Percentiles rank a stretch among this genome's conserved stretches.
phyloP scores from a whole-genome alignment of 2,113 vertebrate species.

The Brachyhypopomus gauderio region DNA sequence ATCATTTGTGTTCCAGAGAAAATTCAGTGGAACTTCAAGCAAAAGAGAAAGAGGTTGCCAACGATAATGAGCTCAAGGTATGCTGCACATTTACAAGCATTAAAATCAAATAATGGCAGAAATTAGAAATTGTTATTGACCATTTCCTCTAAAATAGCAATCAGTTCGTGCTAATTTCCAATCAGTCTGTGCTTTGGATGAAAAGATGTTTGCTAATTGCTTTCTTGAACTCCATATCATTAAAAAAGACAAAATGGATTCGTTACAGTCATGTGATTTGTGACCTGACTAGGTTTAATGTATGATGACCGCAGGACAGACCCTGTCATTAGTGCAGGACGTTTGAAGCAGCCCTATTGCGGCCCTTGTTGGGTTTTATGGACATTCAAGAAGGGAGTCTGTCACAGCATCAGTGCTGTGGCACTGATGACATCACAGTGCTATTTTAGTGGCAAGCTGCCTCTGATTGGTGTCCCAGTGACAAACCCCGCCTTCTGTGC shows the following conservation, averaged over 20 bases:
- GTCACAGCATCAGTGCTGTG: constrained; percentile 4
- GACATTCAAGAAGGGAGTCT: background rate
- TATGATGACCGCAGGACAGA: background rate
- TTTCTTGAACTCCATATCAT: background rate
- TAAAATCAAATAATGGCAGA: background rate
- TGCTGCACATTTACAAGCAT: background rate
- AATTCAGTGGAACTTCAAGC: constrained; percentile 45
- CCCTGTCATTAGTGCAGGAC: background rate
- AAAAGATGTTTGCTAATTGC: background rate
- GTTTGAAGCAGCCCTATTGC: background rate
- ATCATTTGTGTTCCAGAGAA: constrained; percentile 42
- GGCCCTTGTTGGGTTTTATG: background rate
- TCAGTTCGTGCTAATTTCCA: too few relatives aligned
- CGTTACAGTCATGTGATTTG: background rate
- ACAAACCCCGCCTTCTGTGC: constrained; percentile 15
- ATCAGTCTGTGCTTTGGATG: background rate
- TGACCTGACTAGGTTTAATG: constrained; percentile 13
- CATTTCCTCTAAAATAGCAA: too few relatives aligned
- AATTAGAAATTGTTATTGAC: background rate
- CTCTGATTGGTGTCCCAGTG: constrained; percentile 21
- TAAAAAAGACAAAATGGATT: background rate
- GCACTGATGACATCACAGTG: constrained; percentile 31
- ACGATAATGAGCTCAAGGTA: constrained; percentile 49
- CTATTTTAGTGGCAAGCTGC: constrained; percentile 38
- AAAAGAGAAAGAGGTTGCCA: constrained; percentile 15